These are phyloP conservation scores for Colletes latitarsis DNA, from an alignment of 1,140 invertebrate species.

Conservation along the genomic window DNA sequence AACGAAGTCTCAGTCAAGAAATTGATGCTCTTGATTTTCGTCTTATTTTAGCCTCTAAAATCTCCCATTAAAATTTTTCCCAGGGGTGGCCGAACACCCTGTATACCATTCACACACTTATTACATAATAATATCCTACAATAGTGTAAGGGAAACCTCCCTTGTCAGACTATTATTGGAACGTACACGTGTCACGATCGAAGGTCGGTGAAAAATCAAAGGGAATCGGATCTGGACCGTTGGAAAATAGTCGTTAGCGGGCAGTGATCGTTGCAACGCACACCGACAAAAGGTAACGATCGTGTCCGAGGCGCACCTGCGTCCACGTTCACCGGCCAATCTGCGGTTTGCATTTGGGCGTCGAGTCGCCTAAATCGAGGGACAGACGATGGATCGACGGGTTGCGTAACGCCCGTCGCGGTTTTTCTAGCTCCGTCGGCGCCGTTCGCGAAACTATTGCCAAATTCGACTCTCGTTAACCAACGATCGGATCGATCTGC, in stretches of 20 bases:
- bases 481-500: slow-evolving; percentile 40
- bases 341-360: slow-evolving; percentile 36
- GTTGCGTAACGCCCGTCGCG: slow-evolving; percentile 24
- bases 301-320: slow-evolving; percentile 41
- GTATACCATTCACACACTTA: no score
- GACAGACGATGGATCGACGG: background rate
- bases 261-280: slow-evolving; percentile 9
- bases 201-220: slow-evolving; percentile 58
- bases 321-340: slow-evolving; percentile 35
- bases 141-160: no score
- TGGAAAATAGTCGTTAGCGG: slow-evolving; percentile 57
- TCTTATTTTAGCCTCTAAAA: no score
- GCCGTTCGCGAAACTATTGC: slow-evolving; percentile 26
- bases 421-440: slow-evolving; percentile 21
- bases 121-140: no score
- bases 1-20: no score
- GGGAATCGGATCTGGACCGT: slow-evolving; percentile 50
- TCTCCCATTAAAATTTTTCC: no score
- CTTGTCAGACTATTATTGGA: no score
- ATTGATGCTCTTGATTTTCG: no score
- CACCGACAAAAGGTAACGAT: slow-evolving; percentile 41
- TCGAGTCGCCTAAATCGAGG: slow-evolving; percentile 10
- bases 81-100: no score
- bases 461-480: slow-evolving; percentile 59
- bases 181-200: background rate